These are phyloP conservation scores for Gambusia holbrooki DNA, from an alignment of 2,113 vertebrate species.

Conservation along the genomic window DNA sequence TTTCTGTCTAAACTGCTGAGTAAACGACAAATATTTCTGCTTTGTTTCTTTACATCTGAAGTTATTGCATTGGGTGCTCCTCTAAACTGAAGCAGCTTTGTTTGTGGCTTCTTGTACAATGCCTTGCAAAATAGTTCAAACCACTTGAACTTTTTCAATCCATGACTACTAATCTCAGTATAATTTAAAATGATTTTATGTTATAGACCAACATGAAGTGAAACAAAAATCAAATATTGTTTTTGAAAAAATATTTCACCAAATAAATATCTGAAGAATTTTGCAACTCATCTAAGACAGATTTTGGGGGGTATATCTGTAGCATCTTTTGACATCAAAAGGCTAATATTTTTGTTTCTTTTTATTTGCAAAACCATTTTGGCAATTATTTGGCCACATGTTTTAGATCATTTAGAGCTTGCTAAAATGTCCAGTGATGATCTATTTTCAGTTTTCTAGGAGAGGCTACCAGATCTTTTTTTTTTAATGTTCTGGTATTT, in stretches of 20 bases:
- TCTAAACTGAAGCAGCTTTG: not conserved
- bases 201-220: not conserved
- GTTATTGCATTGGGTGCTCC: not conserved
- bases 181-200: not conserved
- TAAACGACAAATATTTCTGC: not conserved
- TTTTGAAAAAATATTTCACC: not conserved
- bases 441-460: not conserved
- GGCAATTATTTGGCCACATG: not conserved
- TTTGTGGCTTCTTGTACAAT: not conserved
- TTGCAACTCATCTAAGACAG: too few species aligned
- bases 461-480: not conserved
- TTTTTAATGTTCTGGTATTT: not conserved
- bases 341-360: not conserved
- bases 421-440: not conserved
- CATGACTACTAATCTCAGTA: not conserved
- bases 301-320: not conserved
- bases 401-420: not conserved
- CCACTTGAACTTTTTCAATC: not conserved
- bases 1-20: constrained; percentile 9
- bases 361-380: not conserved
- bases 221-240: not conserved
- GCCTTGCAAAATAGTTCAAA: not conserved
- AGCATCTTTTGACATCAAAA: not conserved
- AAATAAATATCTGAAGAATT: not conserved
- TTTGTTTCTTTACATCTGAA: not conserved